Conservation (phyloP, 2,113 vertebrate genomes). For the Sinocyclocheilus anshuiensis region DNA sequence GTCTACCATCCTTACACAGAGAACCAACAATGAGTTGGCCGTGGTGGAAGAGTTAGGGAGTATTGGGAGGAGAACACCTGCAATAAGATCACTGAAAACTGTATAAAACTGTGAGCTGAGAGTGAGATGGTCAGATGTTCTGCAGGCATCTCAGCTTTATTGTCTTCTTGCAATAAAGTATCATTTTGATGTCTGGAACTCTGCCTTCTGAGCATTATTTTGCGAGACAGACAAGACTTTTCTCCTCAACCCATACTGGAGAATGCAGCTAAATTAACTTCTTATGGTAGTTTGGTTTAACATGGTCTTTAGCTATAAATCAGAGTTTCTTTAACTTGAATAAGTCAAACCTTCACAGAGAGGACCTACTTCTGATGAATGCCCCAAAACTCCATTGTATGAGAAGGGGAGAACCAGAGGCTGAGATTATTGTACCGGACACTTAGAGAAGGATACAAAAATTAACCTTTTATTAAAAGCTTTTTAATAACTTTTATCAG, state of each 20-base stretch:
- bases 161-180: not conserved
- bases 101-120: not conserved
- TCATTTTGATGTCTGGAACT: not conserved
- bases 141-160: not conserved
- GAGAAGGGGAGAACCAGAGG: not conserved
- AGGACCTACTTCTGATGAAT: not conserved
- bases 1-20: not conserved
- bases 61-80: not conserved
- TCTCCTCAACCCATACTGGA: not conserved
- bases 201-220: too few species aligned
- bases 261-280: not conserved
- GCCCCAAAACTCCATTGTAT: not conserved
- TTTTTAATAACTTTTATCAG: not conserved
- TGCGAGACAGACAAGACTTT: not conserved
- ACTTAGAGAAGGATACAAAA: not conserved
- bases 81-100: not conserved
- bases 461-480: not conserved
- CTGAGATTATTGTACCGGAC: not conserved
- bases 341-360: not conserved
- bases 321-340: not conserved
- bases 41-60: not conserved
- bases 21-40: not conserved
- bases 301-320: not conserved
- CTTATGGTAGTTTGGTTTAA: not conserved
- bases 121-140: not conserved